Conservation (phyloP, 2,888 invertebrate species). For the Platycheirus rosarum region DNA sequence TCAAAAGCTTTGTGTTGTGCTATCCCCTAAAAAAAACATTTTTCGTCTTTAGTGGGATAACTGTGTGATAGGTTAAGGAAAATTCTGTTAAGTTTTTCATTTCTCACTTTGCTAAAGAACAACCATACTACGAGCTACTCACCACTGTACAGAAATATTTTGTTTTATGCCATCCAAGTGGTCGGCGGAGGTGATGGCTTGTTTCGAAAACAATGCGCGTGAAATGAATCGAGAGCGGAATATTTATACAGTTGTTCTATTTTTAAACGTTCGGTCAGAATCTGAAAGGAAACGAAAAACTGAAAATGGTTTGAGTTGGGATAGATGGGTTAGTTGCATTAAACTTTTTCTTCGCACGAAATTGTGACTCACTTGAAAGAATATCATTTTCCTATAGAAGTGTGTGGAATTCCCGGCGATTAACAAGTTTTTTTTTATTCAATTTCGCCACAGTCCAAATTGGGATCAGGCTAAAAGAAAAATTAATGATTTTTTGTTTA, state of each 20-base stretch:
- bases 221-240: constrained; percentile 41
- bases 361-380: constrained; percentile 61
- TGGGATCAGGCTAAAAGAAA: constrained; percentile 27
- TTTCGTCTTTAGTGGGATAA: constrained; percentile 22
- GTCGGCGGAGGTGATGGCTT: constrained; percentile 38
- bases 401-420: constrained; percentile 57
- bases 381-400: constrained; percentile 17
- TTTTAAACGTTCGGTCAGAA: constrained; percentile 52
- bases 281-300: constrained; percentile 5
- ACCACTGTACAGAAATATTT: constrained; percentile 42
- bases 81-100: constrained; percentile 65
- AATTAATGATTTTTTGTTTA: constrained; percentile 46
- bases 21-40: constrained; percentile 47
- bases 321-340: constrained; percentile 26
- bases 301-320: constrained; percentile 9
- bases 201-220: constrained; percentile 56
- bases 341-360: constrained; percentile 13
- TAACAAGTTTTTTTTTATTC: constrained; percentile 61
- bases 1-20: constrained; percentile 70
- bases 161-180: constrained; percentile 29
- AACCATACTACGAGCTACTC: constrained; percentile 22
- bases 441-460: constrained; percentile 65
- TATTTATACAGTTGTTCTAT: constrained; percentile 50
- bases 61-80: constrained; percentile 69
- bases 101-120: constrained; percentile 31